phyloP scores from a whole-genome alignment of 2,888 invertebrate species.

The Automeris io region DNA sequence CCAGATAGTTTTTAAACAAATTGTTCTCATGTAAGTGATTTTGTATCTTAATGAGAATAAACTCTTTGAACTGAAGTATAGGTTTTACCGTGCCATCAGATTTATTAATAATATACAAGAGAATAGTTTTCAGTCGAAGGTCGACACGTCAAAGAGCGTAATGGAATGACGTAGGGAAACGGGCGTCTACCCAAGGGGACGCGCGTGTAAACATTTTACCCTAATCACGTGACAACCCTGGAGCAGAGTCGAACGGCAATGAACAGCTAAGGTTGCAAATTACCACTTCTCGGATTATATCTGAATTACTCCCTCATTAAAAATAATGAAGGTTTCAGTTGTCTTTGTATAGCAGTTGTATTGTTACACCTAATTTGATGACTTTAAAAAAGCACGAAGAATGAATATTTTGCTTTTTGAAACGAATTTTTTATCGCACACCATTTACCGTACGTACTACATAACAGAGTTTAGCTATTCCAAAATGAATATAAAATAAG shows the following conservation, averaged over 20 bases:
- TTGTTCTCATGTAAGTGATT: too few species aligned
- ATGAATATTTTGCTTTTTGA: not conserved
- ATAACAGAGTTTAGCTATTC: too few species aligned
- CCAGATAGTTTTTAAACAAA: too few species aligned
- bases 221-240: constrained; percentile 4
- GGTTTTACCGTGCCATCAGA: not conserved
- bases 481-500: too few species aligned
- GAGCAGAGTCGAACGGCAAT: not conserved
- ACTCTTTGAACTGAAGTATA: not conserved
- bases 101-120: too few species aligned
- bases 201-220: not conserved
- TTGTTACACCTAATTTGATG: too few species aligned
- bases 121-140: not conserved
- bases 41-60: too few species aligned
- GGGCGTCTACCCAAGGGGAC: not conserved
- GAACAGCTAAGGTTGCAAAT: constrained; percentile 1
- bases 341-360: too few species aligned
- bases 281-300: not conserved
- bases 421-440: not conserved
- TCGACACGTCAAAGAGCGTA: constrained; percentile 4
- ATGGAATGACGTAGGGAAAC: constrained; percentile 1
- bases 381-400: too few species aligned
- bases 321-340: not conserved
- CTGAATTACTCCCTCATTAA: not conserved
- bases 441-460: too few species aligned